Percentiles rank a stretch among this genome's conserved stretches.
Evolutionary conservation across 2,797 vertebrate genomes (phyloP).

Genomic region (Hydrophis major): DNA sequence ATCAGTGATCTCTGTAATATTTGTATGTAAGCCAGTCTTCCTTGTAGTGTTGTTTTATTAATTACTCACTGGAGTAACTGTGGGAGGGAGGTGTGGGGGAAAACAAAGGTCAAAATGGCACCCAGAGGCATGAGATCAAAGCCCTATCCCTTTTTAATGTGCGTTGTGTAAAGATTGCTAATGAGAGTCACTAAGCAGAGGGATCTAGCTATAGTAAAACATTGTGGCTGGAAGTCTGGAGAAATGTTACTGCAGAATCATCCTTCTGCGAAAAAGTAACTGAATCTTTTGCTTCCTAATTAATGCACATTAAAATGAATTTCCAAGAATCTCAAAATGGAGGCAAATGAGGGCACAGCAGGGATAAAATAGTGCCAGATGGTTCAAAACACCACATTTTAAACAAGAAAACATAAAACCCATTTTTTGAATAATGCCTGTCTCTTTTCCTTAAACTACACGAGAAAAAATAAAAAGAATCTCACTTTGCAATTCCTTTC

Average conservation of each 20-base stretch:
- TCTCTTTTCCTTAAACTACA: not conserved
- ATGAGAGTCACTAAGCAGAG: not conserved
- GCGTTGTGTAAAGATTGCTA: not conserved
- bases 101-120: not conserved
- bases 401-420: not conserved
- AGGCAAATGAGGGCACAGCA: not conserved
- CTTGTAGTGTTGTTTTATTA: not conserved
- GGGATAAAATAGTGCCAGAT: not conserved
- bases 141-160: not conserved
- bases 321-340: not conserved
- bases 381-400: not conserved
- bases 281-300: too few relatives aligned
- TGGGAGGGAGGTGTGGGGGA: not conserved
- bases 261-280: not conserved
- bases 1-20: slow-evolving; percentile 4
- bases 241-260: not conserved
- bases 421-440: not conserved
- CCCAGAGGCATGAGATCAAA: not conserved
- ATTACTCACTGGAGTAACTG: not conserved
- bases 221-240: not conserved
- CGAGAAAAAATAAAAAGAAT: not conserved
- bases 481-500: not conserved
- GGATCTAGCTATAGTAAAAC: not conserved
- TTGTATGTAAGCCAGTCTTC: not conserved
- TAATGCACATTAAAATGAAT: not conserved